Evolutionary conservation across 2,797 vertebrate species (phyloP).

Genomic region (Anguilla obscura): DNA sequence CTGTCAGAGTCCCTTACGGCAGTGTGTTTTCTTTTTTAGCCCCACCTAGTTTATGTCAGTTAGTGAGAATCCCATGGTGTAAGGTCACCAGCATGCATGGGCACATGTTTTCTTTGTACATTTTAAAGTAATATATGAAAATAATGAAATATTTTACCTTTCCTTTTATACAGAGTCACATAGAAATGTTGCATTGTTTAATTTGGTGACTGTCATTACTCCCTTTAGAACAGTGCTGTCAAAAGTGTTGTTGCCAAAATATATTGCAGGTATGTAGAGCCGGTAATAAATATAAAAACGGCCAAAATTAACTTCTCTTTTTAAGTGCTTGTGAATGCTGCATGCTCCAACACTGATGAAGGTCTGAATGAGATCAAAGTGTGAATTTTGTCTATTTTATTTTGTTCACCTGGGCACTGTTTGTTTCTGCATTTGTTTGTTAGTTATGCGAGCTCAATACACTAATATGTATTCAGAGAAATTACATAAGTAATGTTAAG

Average conservation of each 20-base stretch:
- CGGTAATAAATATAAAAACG: background rate
- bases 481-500: background rate
- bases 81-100: background rate
- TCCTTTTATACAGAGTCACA: background rate
- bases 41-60: background rate
- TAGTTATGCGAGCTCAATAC: background rate
- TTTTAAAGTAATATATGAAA: background rate
- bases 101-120: background rate
- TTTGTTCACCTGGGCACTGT: background rate
- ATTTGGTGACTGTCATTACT: background rate
- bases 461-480: background rate
- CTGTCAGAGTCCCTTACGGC: background rate
- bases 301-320: background rate
- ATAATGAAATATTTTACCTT: background rate
- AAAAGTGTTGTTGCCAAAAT: background rate
- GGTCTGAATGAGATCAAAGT: background rate
- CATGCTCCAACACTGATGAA: background rate
- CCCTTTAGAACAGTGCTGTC: background rate
- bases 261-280: background rate
- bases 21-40: background rate
- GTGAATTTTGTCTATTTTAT: background rate
- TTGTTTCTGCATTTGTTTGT: background rate
- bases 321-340: background rate
- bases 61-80: background rate
- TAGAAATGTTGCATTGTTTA: background rate